Base-by-base conservation (phyloP, 2,797 vertebrate genomes). In the Dryobates pubescens region DNA sequence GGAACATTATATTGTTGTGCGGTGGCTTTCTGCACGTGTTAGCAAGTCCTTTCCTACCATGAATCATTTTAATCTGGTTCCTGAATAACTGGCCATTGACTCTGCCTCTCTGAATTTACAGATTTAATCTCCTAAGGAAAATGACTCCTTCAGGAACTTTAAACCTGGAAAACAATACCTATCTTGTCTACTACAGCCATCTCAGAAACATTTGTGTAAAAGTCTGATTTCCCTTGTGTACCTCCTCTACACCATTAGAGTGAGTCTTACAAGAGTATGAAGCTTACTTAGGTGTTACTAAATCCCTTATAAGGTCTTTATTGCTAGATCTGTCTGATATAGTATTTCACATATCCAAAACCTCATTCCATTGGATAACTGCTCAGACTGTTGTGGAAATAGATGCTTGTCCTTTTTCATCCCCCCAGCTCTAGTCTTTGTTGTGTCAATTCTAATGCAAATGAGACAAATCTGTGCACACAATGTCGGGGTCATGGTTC, bases 51-150 rank as follows among this genome's bases (percentile, higher is more conserved):
- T 95, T 43, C 54, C 9, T 65, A 32, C 26, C 91, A 49, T 91
- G 94, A 92, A 85, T 95, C 3, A 84, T 93, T 96, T 95, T 90
- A 95, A 86, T 93, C 63, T 94, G 16, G 10, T 86, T 90, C 75
- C 96, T 91, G 88, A 95, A 79, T 56, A 94, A 89, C 88, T 95
- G 67, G 23, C 53, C 84, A 58, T 79, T 95, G 72, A 80, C 59
- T 96, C 71, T 94, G 59, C 67, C 67, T 82, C 29, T 80, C 92
- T 95, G 74, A 96, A 97, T 97, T 96, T 97, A 97, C 95, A 76
- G 93, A 95, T 78, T 96, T 96, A 95, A 95, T 97, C 75, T 95
- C 16, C 54, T 79, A 93, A 86, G n/a, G 70, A 85, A 94, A 97
- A 97, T 84, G 4, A 88, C 88, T 96, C 95, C 93, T 95, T 32